A percentile compares a stretch with the other conserved stretches of the same genome.
Conservation (phyloP, 2,888 invertebrate species). For the Drosophila ustulata region DNA sequence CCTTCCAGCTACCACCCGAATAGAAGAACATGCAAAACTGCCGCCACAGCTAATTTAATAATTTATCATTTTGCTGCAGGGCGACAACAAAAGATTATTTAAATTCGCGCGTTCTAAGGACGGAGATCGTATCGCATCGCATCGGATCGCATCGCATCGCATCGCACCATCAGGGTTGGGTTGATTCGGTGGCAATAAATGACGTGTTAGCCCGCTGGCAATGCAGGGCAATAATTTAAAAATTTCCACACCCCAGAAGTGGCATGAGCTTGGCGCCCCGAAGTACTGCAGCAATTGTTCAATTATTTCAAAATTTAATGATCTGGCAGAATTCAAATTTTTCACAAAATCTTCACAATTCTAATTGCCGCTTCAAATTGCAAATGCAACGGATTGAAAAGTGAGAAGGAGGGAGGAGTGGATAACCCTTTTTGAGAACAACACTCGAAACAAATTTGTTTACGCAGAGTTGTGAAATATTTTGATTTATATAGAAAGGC, state of each 20-base stretch:
- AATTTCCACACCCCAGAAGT: constrained; percentile 73
- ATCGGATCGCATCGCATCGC: constrained; percentile 28
- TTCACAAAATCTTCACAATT: constrained; percentile 65
- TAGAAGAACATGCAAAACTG: constrained; percentile 69
- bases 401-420: constrained; percentile 19
- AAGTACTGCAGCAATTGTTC: constrained; percentile 44
- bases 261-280: constrained; percentile 3
- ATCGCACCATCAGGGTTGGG: background rate
- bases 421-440: constrained; percentile 62
- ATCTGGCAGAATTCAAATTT: constrained; percentile 84
- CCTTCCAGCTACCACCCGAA: constrained; percentile 32
- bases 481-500: constrained; percentile 70
- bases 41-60: constrained; percentile 83
- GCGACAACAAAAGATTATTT: constrained; percentile 83
- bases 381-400: constrained; percentile 64
- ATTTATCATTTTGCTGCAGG: constrained; percentile 83
- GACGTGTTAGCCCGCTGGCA: constrained; percentile 66
- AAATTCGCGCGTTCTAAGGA: constrained; percentile 73
- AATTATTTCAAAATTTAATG: constrained; percentile 81
- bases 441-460: constrained; percentile 74
- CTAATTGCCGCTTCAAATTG: constrained; percentile 78
- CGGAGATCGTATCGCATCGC: constrained; percentile 47
- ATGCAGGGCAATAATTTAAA: constrained; percentile 78
- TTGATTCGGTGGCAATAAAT: constrained; percentile 28
- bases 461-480: constrained; percentile 70